Percentiles rank a stretch among this genome's conserved stretches.
Conservation (phyloP, 1,140 invertebrate species). For the Drosophila lacteicornis region DNA sequence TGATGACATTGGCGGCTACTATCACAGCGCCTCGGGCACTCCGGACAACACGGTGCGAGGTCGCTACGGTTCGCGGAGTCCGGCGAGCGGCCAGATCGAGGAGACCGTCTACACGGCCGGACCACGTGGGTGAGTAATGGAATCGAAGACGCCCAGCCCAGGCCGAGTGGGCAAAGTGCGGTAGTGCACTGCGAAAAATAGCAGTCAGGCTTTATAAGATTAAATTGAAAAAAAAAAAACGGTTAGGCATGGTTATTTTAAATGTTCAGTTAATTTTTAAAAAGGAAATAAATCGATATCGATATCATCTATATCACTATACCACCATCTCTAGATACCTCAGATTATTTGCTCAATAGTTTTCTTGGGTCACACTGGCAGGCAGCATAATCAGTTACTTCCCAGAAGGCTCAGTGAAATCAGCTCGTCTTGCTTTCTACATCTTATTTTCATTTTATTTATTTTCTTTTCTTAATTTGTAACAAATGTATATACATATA, state of each 20-base stretch:
- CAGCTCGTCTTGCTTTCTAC: not conserved
- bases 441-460: too few species aligned
- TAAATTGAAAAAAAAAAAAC: too few species aligned
- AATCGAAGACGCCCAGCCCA: conserved; percentile 36
- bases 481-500: too few species aligned
- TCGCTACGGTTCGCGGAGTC: conserved; percentile 88
- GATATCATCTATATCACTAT: not conserved
- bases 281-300: not conserved
- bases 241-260: too few species aligned
- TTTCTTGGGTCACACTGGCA: not conserved
- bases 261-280: not conserved
- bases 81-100: conserved; percentile 87
- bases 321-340: not conserved
- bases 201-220: too few species aligned
- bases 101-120: conserved; percentile 90
- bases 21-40: conserved; percentile 87
- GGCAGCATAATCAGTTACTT: not conserved
- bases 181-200: conserved; percentile 24
- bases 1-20: conserved; percentile 87
- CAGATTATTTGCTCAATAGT: not conserved
- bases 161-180: conserved; percentile 28
- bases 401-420: not conserved
- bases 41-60: conserved; percentile 88
- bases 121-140: conserved; percentile 87
- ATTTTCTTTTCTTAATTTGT: not conserved